Percentiles rank a stretch among this genome's conserved stretches.
These are phyloP conservation scores for Pelosia muscerda DNA, from an alignment of 2,888 invertebrate species.

Conservation along the genomic window DNA sequence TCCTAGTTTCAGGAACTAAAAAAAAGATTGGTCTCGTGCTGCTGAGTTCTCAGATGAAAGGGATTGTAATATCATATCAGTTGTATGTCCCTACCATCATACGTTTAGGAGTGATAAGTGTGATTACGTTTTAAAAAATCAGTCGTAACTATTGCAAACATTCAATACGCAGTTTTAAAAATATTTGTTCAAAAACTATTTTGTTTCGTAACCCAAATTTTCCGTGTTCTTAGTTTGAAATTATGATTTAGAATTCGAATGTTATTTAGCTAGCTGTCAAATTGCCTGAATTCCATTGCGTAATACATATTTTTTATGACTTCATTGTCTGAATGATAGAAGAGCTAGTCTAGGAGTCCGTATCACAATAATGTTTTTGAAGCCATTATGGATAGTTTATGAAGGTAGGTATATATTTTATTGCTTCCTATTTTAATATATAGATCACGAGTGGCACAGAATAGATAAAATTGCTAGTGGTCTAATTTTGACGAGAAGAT, in stretches of 20 bases:
- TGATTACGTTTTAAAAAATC: background rate
- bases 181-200: background rate
- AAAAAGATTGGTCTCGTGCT: too few relatives aligned
- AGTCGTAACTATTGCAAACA: background rate
- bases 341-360: background rate
- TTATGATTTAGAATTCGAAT: background rate
- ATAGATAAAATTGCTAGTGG: too few relatives aligned
- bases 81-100: too few relatives aligned
- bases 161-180: background rate
- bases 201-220: background rate
- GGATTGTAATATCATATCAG: too few relatives aligned
- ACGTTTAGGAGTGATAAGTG: background rate
- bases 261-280: background rate
- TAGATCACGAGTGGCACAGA: background rate
- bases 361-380: background rate
- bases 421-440: background rate
- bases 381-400: background rate
- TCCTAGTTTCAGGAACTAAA: too few relatives aligned
- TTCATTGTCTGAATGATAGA: background rate
- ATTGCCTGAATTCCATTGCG: background rate
- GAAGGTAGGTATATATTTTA: background rate
- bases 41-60: too few relatives aligned
- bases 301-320: background rate
- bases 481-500: background rate
- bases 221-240: background rate